These are phyloP conservation scores for Mesembrinibis cayennensis DNA, from an alignment of 2,113 vertebrate genomes.

Conservation along the genomic window DNA sequence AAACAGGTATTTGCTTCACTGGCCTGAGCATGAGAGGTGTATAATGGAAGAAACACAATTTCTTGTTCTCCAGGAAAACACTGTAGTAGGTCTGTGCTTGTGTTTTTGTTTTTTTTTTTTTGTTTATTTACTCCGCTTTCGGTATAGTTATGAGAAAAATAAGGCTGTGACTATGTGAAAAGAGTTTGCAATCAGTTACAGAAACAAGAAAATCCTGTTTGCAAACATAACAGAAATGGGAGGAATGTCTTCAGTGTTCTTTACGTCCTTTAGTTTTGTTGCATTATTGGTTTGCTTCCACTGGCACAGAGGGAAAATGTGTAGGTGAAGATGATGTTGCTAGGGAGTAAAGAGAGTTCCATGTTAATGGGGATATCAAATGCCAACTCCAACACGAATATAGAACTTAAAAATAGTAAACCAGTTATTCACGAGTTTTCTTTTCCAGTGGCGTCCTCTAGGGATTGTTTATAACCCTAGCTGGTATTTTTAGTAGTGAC, in stretches of 20 bases:
- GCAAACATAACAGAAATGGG: neutral
- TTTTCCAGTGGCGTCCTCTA: neutral
- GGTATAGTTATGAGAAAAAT: neutral
- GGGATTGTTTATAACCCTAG: neutral
- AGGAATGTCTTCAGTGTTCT: neutral
- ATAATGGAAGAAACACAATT: neutral
- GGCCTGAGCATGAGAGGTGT: too few species aligned
- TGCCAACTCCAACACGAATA: neutral
- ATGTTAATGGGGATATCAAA: neutral
- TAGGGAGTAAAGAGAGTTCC: neutral
- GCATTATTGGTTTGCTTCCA: neutral
- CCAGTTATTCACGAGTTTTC: neutral
- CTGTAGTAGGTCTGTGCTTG: neutral
- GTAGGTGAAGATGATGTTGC: neutral
- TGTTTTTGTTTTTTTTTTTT: neutral
- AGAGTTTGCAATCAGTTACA: neutral
- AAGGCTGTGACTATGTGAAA: neutral
- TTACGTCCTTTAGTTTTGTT: neutral
- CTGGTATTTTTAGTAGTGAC: neutral
- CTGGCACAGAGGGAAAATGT: neutral
- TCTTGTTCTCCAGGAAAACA: rapidly evolving
- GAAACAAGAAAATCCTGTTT: neutral
- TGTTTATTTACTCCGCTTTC: neutral
- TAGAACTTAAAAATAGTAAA: neutral
- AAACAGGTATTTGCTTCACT: neutral